phyloP scores from a whole-genome alignment of 2,113 vertebrate species.

The Casuarius casuarius region DNA sequence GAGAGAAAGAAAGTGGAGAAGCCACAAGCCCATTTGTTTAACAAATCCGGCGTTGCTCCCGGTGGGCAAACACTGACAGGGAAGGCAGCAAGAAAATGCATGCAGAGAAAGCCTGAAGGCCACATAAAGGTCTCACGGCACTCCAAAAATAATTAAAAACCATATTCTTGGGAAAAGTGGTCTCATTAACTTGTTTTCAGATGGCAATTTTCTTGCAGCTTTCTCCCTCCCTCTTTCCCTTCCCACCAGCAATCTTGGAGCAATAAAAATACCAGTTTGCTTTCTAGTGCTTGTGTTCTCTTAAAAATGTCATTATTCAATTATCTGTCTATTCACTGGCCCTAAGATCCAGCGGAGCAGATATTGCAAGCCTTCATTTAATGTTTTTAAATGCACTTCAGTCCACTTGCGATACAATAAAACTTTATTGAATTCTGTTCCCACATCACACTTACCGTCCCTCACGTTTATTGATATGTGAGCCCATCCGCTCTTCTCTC shows the following conservation, averaged over 20 bases:
- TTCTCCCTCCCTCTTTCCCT: neutral
- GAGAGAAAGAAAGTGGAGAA: neutral
- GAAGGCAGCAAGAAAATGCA: accelerated
- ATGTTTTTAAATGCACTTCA: constrained; percentile 65
- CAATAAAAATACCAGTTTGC: constrained; percentile 37
- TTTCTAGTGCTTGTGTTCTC: constrained; percentile 48
- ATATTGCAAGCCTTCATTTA: constrained; percentile 45
- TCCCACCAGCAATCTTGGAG: neutral
- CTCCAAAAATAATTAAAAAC: constrained; percentile 47
- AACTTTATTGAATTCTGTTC: constrained; percentile 68
- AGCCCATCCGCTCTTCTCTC: constrained; percentile 34
- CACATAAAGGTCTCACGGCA: neutral
- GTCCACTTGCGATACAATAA: constrained; percentile 58
- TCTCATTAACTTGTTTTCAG: constrained; percentile 36
- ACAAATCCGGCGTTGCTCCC: neutral
- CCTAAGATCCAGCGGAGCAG: constrained; percentile 50
- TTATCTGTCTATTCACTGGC: constrained; percentile 55
- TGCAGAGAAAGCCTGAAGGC: neutral
- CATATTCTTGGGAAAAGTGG: neutral
- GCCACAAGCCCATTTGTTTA: neutral
- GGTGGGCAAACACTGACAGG: neutral
- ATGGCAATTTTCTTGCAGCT: constrained; percentile 23
- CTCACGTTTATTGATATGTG: constrained; percentile 58
- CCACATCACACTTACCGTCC: constrained; percentile 30
- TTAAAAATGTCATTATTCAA: constrained; percentile 69